These are phyloP conservation scores for Leuciscus idus DNA, from an alignment of 2,113 vertebrate species.

Conservation along the genomic window DNA sequence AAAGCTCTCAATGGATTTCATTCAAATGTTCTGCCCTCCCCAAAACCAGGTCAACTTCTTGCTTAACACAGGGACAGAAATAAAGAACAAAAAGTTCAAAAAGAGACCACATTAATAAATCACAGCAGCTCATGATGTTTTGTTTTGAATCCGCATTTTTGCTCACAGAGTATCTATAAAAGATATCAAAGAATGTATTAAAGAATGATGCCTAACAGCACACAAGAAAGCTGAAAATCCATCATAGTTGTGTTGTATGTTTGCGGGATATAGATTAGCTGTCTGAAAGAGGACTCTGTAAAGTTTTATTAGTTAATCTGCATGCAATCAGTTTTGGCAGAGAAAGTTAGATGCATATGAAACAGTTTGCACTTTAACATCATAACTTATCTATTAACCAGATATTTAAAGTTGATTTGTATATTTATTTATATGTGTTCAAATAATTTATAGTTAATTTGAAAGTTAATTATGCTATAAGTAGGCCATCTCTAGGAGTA, in stretches of 20 bases:
- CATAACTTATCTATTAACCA: neutral
- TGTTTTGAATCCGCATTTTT: neutral
- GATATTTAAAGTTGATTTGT: neutral
- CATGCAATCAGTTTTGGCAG: neutral
- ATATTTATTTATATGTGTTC: too few relatives aligned
- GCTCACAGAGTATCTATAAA: constrained; percentile 4
- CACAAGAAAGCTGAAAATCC: constrained; percentile 1
- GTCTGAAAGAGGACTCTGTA: neutral
- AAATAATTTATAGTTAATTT: too few relatives aligned
- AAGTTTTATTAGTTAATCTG: neutral
- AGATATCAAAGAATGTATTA: constrained; percentile 3
- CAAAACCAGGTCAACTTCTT: constrained; percentile 21
- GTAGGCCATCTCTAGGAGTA: too few relatives aligned
- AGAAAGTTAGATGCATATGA: neutral
- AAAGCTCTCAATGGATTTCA: neutral
- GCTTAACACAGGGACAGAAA: constrained; percentile 17
- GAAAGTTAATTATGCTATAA: too few relatives aligned
- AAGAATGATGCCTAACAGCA: constrained; percentile 40
- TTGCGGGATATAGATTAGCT: neutral
- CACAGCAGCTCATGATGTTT: constrained; percentile 30
- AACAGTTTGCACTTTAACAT: neutral
- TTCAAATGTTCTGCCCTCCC: neutral
- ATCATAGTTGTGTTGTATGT: neutral
- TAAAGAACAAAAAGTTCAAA: neutral
- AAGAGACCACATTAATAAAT: constrained; percentile 50